Evolutionary conservation across 2,888 invertebrate genomes (phyloP), one percentile per base, ranked within the genome.

Genomic region (Dasypogon diadema): DNA sequence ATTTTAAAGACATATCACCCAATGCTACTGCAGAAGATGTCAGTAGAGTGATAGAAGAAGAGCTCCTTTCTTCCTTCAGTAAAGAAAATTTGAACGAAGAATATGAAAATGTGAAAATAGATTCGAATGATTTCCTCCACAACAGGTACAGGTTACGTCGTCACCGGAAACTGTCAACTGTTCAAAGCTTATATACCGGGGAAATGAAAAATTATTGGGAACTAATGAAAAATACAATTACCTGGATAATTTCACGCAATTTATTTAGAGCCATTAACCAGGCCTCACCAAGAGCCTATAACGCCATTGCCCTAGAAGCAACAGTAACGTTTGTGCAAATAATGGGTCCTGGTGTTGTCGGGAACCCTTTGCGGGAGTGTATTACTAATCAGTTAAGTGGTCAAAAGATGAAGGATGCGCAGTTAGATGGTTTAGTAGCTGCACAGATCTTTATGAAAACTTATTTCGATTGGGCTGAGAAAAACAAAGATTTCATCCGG

Each of bases 401-500:
- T n/a, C n/a, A n/a, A n/a, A n/a, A n/a, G n/a, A n/a, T n/a, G n/a
- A 8, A 30, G 30, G 30, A 30, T 30, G 4, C 30, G 30, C 30
- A 3, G 30, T 5, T 8, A 8, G 8, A 30, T 30, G 30, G 30
- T 5, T 3, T 30, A 30, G 8, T 30, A 5, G 30, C 4, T 30
- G 30, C 30, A 30, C 6, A 42, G 12, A 6, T 42, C 1, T 16
- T 16, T 18, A 21, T 60, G 2, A 2, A 60, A 18, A 16, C 12
- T 21, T 60, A 60, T 12, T 34, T 60, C 16, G 60, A 60, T 18
- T 60, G 60, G 60, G 37, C 37, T 18, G n/a, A 22, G 10, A n/a
- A 21, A 26, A 60, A 21, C 14, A 4, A 34, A 4, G 37, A 60
- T 21, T n/a, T 60, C 2, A 58, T 42, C 2, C 60, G 37, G 21